Percentiles rank a stretch among this genome's conserved stretches.
phyloP scores from a whole-genome alignment of 2,113 vertebrate species.

The Chascanopsetta lugubris region DNA sequence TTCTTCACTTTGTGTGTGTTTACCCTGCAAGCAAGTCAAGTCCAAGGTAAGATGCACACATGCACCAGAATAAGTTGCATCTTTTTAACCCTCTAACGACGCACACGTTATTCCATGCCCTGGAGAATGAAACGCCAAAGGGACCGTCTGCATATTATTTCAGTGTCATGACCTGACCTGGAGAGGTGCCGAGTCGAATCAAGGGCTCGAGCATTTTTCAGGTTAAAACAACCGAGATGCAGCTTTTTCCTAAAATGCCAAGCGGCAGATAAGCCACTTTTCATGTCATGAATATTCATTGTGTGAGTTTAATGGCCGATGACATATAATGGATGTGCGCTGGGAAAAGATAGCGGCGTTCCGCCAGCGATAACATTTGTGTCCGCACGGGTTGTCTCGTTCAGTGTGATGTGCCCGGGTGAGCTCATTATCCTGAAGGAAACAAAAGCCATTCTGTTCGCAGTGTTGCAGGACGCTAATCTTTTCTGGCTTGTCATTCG shows the following conservation, averaged over 20 bases:
- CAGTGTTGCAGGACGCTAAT: constrained; percentile 77
- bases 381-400: constrained; percentile 43
- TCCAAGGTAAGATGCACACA: constrained; percentile 93
- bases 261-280: constrained; percentile 14
- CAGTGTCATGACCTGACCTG: constrained; percentile 4
- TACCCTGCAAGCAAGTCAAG: constrained; percentile 85
- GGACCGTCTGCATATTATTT: neutral
- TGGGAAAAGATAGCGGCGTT: constrained; percentile 32
- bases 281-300: constrained; percentile 38
- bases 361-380: constrained; percentile 42
- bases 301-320: constrained; percentile 28
- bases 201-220: constrained; percentile 5
- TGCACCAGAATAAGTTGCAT: too few species aligned
- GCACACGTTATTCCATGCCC: too few species aligned
- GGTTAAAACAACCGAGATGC: neutral
- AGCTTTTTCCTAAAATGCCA: constrained; percentile 16
- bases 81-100: neutral
- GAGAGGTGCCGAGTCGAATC: neutral
- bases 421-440: constrained; percentile 76
- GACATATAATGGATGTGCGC: constrained; percentile 20
- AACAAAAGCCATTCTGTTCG: constrained; percentile 84
- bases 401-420: constrained; percentile 59
- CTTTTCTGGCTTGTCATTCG: constrained; percentile 82
- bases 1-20: constrained; percentile 85
- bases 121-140: neutral